Conservation (phyloP, 1,140 invertebrate genomes). For the Aethina tumida region DNA sequence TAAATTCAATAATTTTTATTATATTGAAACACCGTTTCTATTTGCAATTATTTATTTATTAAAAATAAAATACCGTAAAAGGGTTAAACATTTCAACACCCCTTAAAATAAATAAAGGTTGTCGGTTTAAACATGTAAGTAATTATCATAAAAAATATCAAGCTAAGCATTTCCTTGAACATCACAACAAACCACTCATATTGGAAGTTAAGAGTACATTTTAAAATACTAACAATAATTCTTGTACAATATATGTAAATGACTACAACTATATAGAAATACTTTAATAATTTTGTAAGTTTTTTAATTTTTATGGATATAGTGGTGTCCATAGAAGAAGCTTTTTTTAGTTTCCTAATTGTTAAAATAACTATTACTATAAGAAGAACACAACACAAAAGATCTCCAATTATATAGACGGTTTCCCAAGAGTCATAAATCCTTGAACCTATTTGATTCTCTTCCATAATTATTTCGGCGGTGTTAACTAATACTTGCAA, state of each 20-base stretch:
- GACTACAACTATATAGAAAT: conserved; percentile 97
- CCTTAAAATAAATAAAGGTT: no score
- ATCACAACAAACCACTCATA: conserved; percentile 94
- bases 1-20: no score
- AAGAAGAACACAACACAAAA: conserved; percentile 93
- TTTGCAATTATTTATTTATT: no score
- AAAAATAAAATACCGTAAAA: no score
- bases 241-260: conserved; percentile 97
- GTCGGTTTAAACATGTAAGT: conserved; percentile 94
- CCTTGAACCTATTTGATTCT: conserved; percentile 89
- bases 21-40: no score
- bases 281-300: conserved; percentile 89
- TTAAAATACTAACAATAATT: conserved; percentile 85
- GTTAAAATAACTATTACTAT: conserved; percentile 94
- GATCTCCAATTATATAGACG: conserved; percentile 89
- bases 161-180: conserved; percentile 87
- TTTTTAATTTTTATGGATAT: conserved; percentile 90
- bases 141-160: conserved; percentile 94
- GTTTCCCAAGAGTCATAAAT: conserved; percentile 86
- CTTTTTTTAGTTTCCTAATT: conserved; percentile 80
- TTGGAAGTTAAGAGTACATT: conserved; percentile 92
- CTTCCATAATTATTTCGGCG: conserved; percentile 94
- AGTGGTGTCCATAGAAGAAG: conserved; percentile 92
- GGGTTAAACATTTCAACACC: no score
- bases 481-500: conserved; percentile 95